Conservation (phyloP, 2,888 invertebrate genomes). For the Apomyelois bistriatella region DNA sequence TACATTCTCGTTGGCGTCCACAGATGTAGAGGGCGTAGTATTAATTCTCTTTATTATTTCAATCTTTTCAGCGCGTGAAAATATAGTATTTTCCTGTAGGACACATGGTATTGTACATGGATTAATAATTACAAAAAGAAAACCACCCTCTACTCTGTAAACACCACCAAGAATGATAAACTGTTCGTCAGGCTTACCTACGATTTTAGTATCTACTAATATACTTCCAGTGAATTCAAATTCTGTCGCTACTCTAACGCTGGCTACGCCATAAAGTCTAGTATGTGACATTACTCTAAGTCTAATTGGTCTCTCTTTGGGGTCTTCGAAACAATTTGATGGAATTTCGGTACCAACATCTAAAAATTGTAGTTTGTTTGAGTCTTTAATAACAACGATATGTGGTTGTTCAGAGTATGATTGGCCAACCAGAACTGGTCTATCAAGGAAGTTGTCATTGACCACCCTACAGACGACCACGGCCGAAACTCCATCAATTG, state of each 20-base stretch:
- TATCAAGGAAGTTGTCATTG: background rate
- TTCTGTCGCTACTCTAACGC: background rate
- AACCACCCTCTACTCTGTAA: conserved; percentile 14
- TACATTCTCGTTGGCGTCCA: background rate
- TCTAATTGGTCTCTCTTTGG: background rate
- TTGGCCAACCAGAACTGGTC: background rate
- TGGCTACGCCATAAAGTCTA: background rate
- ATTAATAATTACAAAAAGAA: conserved; percentile 10
- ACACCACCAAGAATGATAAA: conserved; percentile 18
- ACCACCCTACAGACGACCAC: background rate
- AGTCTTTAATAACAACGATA: background rate
- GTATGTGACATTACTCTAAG: background rate
- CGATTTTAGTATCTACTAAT: background rate
- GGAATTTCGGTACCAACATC: background rate
- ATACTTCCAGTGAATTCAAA: background rate
- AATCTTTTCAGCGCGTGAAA: conserved; percentile 7
- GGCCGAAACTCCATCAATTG: background rate
- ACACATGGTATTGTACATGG: conserved; percentile 13
- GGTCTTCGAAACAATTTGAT: background rate
- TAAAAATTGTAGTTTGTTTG: background rate
- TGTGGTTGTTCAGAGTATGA: background rate
- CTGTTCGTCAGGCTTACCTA: conserved; percentile 20
- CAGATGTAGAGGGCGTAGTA: background rate
- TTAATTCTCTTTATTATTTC: background rate
- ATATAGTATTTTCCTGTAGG: background rate